Evolutionary conservation across 2,113 vertebrate genomes (phyloP), one percentile per base, ranked within the genome.

Genomic region (Cyphomyrus plagiostoma): DNA sequence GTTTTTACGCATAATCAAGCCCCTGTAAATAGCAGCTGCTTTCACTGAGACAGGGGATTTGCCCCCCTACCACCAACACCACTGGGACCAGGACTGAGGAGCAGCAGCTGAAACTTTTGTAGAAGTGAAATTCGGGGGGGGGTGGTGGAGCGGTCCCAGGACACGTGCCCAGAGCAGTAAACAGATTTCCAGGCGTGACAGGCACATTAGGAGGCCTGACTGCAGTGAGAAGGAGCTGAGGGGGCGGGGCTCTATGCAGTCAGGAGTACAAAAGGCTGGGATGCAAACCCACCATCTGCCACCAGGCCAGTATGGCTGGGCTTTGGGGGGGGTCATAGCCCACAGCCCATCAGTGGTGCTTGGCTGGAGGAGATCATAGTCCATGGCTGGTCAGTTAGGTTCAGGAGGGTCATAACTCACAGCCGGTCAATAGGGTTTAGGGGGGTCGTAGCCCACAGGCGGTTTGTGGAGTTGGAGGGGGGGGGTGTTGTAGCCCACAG

Each of bases 251-350:
- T 23, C 52, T n/a, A 21, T 26, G 30, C 2, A 21, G 62, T 87
- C 58, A 48, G 23, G 52, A 89, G 66, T 42, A 89, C 85, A 66
- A 80, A 90, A 90, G 92, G 53, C 92, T 13, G n/a, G 89, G 88
- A 88, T 53, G 56, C 91, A 89, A 91, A 93, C 94, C 89, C 92
- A 93, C 94, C 94, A 95, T 96, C 95, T 96, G 95, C 93, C 58
- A 66, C 53, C 66, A 74, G 35, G n/a, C 66, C 26, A 74, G 3
- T 13, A 30, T 35, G 66, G 10, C 30, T 74, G 66, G 66, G 66
- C 9, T 74, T 74, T 74, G 56, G 52, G 49, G 48, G 56, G 56
- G 56, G 26, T 94, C 90, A 3, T 85, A 17, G 56, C 6, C 85
- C 53, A 42, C n/a, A 30, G 88, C 92, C 92, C 91, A 94, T 62